Evolutionary conservation across 2,113 vertebrate species (phyloP), one percentile per base, ranked within the genome.

Genomic region (Serinus canaria): DNA sequence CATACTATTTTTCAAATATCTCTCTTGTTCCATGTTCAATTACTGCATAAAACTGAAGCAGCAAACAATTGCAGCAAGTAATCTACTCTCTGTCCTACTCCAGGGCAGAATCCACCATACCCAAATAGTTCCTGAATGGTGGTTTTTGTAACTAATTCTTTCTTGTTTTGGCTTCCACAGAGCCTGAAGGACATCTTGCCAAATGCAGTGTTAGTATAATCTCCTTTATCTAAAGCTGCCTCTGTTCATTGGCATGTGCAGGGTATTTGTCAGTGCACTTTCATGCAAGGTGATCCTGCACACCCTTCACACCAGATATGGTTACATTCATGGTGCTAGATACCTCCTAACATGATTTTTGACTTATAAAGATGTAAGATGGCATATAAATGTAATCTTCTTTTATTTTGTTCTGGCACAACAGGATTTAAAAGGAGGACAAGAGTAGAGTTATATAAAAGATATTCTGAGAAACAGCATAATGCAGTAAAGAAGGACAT

Each of bases 381-480:
- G 74, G 79, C 74, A 85, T 89, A 94, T 43, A 92, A 92, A 91
- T 67, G 35, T 87, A 95, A 94, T 91, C 77, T 86, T 85, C 16
- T 86, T 83, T 74, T 67, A 70, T 92, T 96, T 84, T 68, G 35
- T 89, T 91, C 69, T 87, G 78, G n/a, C 35, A 82, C 30, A 90
- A 93, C 33, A 68, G 49, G 69, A 92, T 94, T 92, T 82, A 63
- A 56, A 94, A 75, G 49, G 85, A 55, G 64, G 56, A 89, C 83
- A 91, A 94, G 52, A 59, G 28, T 23, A 46, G 39, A 67, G 21
- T 92, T 81, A 67, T 50, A 95, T 43, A 62, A 81, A 90, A 89
- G 37, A 62, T 62, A 89, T 55, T 83, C 46, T 67, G 73, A 81
- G 83, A 62, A 92, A 43, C 11, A 58, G 55, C 23, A 59, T 80